Evolutionary conservation across 2,888 invertebrate genomes (phyloP).

Genomic region (Penaeus monodon): DNA sequence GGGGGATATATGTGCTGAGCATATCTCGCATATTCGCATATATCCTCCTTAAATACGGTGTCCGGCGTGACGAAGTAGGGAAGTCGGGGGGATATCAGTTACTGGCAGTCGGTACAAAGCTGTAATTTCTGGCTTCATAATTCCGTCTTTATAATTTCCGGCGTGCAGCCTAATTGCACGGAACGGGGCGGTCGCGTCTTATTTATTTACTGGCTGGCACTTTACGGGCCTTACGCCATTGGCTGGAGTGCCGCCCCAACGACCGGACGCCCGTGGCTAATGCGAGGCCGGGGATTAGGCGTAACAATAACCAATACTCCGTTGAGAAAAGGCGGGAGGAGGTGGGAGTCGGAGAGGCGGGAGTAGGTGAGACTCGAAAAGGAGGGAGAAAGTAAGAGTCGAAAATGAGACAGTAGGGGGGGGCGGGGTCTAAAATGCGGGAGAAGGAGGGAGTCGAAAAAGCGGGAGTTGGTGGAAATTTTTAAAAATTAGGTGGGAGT

Average conservation of each 20-base stretch:
- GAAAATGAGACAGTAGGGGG: too few relatives aligned
- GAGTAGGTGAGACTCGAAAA: not conserved
- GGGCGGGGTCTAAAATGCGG: too few relatives aligned
- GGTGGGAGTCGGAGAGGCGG: not conserved
- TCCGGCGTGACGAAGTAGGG: not conserved
- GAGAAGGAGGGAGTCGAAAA: too few relatives aligned
- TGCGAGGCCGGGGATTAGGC: not conserved
- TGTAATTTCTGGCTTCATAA: slow-evolving; percentile 45
- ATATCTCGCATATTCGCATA: too few relatives aligned
- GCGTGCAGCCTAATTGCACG: slow-evolving; percentile 35
- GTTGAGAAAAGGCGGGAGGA: not conserved
- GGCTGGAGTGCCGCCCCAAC: not conserved
- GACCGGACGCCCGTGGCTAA: not conserved
- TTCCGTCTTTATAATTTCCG: slow-evolving; percentile 38
- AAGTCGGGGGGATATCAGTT: not conserved
- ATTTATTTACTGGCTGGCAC: slow-evolving; percentile 33
- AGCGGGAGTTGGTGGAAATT: too few relatives aligned
- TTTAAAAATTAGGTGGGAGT: not conserved
- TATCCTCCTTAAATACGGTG: not conserved
- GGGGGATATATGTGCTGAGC: too few relatives aligned
- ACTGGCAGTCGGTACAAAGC: slow-evolving; percentile 18
- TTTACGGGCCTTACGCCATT: not conserved
- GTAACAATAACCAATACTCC: not conserved
- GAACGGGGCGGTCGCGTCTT: slow-evolving; percentile 17
- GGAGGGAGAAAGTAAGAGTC: too few relatives aligned